Evolutionary conservation across 2,113 vertebrate species (phyloP).

Genomic region (Oryzias woworae): DNA sequence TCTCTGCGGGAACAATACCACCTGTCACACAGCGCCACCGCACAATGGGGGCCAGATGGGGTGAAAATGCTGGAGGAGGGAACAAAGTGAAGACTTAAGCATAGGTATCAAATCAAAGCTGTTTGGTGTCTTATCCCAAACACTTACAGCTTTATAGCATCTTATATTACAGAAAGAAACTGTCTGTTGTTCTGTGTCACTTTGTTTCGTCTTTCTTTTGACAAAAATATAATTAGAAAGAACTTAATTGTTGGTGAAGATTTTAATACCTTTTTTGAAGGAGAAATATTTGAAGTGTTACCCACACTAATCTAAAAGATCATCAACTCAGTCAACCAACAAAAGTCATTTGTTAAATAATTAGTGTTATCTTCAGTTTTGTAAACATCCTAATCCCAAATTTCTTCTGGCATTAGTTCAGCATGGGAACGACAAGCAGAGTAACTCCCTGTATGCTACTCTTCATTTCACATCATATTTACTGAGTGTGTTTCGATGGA

Average conservation of each 20-base stretch:
- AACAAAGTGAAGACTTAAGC: conserved; percentile 38
- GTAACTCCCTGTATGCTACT: not conserved
- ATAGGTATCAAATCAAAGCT: conserved; percentile 46
- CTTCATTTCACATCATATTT: not conserved
- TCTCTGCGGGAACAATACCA: conserved; percentile 69
- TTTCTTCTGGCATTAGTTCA: not conserved
- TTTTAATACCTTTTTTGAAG: too few relatives aligned
- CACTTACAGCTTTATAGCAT: conserved; percentile 49
- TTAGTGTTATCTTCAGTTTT: not conserved
- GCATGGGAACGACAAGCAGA: not conserved
- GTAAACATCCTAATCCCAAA: not conserved
- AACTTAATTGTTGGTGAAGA: too few relatives aligned
- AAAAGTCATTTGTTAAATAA: too few relatives aligned
- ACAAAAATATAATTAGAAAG: too few relatives aligned
- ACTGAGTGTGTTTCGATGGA: not conserved
- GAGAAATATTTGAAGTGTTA: too few relatives aligned
- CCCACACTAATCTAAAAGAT: too few relatives aligned
- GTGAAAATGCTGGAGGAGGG: conserved; percentile 61
- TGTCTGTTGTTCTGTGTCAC: conserved; percentile 37
- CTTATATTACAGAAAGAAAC: conserved; percentile 18
- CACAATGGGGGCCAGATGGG: conserved; percentile 67
- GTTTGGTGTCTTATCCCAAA: conserved; percentile 45
- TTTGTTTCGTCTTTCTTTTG: not conserved
- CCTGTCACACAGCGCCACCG: conserved; percentile 54
- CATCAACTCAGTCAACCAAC: too few relatives aligned